Evolutionary conservation across 2,888 invertebrate genomes (phyloP), one percentile per base, ranked within the genome.

Genomic region (Ommatoiulus sabulosus): DNA sequence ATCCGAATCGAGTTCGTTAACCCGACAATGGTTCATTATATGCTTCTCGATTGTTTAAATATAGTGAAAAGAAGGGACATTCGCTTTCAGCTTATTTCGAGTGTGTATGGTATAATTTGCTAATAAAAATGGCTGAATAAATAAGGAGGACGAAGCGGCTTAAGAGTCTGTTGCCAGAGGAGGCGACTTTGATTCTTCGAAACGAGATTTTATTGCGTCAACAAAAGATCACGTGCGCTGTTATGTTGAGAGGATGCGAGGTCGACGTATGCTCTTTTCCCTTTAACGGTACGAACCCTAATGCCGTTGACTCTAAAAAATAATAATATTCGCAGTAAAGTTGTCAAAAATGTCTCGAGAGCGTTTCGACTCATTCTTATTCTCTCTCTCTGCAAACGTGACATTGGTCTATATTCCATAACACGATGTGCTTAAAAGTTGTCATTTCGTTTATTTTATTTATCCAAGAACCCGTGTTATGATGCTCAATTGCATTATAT

Each of bases 1-100:
- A 80, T 80, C 80, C 80, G 24, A 80, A 80, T 80, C 80, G 80
- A 35, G 80, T 80, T 80, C 80, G 80, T 80, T 80, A 80, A 80
- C 80, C 80, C 80, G 80, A 80, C 80, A 80, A 80, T 80, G 80
- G 80, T 80, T 80, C 80, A 80, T 80, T 80, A 80, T 80, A 80
- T 80, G 35, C 80, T 35, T 8, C 80, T 80, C 35, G 80, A 80
- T 80, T 80, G 80, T 80, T 80, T 80, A 80, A 80, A 80, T 35
- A 80, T 80, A 80, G 12, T 12, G 80, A 80, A 80, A 80, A 80
- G 35, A 35, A 35, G 80, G 80, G 35, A 35, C 80, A 80, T 80
- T 80, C 80, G 35, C 80, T 80, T 80, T 72, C 72, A 24, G 72
- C 72, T 72, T 72, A 72, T 24, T n/a, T 80, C 80, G 80, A 80